phyloP scores from a whole-genome alignment of 2,797 vertebrate species.

The Dendrocincla fuliginosa region DNA sequence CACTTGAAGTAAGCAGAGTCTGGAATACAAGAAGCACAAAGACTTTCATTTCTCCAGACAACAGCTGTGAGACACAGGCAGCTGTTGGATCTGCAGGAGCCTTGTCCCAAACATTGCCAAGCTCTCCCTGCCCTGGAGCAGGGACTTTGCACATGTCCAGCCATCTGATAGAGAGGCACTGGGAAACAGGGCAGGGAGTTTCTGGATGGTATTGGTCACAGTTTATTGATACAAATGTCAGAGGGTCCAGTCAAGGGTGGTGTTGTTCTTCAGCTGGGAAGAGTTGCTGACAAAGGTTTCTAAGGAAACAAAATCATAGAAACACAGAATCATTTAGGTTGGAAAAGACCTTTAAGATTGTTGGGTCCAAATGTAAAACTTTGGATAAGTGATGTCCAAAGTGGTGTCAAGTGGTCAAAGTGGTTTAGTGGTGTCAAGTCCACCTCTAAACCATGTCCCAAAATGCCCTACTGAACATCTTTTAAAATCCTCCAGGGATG shows the following conservation, averaged over 20 bases:
- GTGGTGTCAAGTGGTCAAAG: too few relatives aligned
- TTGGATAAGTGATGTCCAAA: too few relatives aligned
- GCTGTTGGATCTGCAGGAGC: not conserved
- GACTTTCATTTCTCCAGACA: not conserved
- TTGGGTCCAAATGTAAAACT: not conserved
- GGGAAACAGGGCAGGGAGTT: not conserved
- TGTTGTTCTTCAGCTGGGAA: not conserved
- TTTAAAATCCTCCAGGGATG: not conserved
- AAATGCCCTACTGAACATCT: not conserved
- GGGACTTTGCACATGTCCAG: not conserved
- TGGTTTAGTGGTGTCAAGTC: too few relatives aligned
- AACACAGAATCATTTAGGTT: not conserved
- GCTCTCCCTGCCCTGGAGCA: not conserved
- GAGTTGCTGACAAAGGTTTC: not conserved
- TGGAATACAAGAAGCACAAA: not conserved
- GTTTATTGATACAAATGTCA: not conserved
- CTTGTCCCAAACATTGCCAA: not conserved
- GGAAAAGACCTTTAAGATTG: not conserved
- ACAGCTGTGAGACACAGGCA: not conserved
- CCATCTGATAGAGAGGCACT: not conserved
- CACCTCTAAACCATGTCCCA: not conserved
- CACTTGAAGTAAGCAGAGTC: not conserved
- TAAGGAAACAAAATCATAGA: not conserved
- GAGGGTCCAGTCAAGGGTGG: accelerated
- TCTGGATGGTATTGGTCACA: not conserved